Base-by-base conservation (phyloP, 1,140 invertebrate genomes). In the Caenorhabditis remanei region DNA sequence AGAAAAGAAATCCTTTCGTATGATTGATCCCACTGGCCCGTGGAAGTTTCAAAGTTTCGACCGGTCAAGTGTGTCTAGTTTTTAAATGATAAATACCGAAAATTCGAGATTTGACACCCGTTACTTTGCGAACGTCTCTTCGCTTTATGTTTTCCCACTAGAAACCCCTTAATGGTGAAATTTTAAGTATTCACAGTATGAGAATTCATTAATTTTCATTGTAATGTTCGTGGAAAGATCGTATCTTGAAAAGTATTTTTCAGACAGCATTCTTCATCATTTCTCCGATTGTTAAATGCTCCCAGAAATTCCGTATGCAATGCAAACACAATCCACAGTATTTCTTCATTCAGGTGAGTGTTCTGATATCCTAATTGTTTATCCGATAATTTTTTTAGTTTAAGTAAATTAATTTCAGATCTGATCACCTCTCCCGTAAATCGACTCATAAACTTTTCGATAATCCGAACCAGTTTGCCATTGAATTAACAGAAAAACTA, bases 241-340 rank as follows among this genome's bases (percentile, higher is more conserved):
- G 32, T n/a, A n/a, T 21, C 4, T 21, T 53, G 3, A 53, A 46
- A 46, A 65, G 2, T 11, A n/a, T 1, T 46, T 71, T 79, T 79
- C 46, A 79, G 71, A 79, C 6, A 79, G 2, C 71, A n/a, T 24
- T 24, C 71, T 8, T 79, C 71, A 53, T 85, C 84, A 14, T 46
- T 88, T 21, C 55, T 41, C 24, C 84, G 67, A 14, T 40, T 65
- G 3, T 41, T 88, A 4, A 48, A 85, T 67, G 87, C 75, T 0
- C 87, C 87, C 24, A 71, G 87, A 19, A 88, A 88, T 50, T 88
- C 87, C 0, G 84, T 88, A 14, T 88, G 87, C 32, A 84, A 79
- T 46, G 63, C 48, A 16, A 82, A 79, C 41, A 88, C 86, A 8
- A 71, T 84, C 16, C 86, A 88, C 87, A 88, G 87, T 65, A 71